Base-by-base conservation (phyloP, 2,113 vertebrate genomes). In the Piprites chloris region DNA sequence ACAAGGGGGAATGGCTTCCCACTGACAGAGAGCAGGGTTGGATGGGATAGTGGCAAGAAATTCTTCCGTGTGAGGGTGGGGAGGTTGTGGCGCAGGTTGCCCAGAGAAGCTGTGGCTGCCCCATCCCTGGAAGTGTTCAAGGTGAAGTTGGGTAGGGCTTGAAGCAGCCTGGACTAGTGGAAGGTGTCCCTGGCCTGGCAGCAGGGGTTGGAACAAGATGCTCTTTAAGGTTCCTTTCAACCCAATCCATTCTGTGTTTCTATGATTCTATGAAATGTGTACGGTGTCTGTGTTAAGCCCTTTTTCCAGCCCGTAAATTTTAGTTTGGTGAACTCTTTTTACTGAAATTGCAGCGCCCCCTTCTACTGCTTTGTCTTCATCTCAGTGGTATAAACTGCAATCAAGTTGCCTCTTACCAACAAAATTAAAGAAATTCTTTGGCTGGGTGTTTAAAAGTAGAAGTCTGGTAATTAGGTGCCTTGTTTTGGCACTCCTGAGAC, bases 121-220 rank as follows among this genome's bases (percentile, higher is more conserved):
- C 28, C 33, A 46, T 53, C 18, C 8, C 9, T 78, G 33, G 22
- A 15, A 52, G 37, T 33, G 33, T 52, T 2, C 33, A 33, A 53
- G 33, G 46, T 3, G 12, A 24, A 0, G 3, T 1, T 78, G 55
- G 46, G 10, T 0, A 0, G 37, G 2, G 27, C 63, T 77, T 37
- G 55, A 33, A 69, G 14, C 28, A 23, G 4, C 19, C 28, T 78
- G 65, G 28, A 4, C 1, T 62, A 6, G 18, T 24, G 28, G 39
- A 28, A 78, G 23, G 12, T 87, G 73, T 53, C 23, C 6, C 14
- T 86, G 27, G 9, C 14, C 13, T 23, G 46, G 39, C 37, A 56
- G 14, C 16, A 37, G 28, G 46, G 4, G 8, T 19, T 78, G 65
- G 11, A 46, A 28, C 18, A 24, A 30, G n/a, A 23, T 78, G 15